These are phyloP conservation scores for Linnaemya vulpina DNA, from an alignment of 2,888 invertebrate genomes.

Conservation along the genomic window DNA sequence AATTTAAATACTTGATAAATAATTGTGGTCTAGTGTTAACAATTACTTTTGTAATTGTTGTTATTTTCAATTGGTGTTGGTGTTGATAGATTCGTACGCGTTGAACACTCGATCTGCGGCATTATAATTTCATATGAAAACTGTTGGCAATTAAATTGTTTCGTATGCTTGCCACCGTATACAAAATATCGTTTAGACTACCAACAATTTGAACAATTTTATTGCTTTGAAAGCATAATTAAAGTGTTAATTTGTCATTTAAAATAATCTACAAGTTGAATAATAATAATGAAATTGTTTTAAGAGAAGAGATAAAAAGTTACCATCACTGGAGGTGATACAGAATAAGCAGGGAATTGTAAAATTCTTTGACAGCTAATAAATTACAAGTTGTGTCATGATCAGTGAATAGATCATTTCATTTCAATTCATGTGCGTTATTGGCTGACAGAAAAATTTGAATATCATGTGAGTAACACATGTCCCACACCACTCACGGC, in stretches of 20 bases:
- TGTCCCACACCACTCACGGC: conserved; percentile 41
- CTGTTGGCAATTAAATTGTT: conserved; percentile 41
- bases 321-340: no score
- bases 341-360: no score
- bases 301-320: background rate
- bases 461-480: conserved; percentile 31
- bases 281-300: background rate
- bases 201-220: conserved; percentile 7
- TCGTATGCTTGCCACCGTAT: conserved; percentile 36
- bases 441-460: conserved; percentile 18
- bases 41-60: conserved; percentile 44
- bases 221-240: conserved; percentile 9
- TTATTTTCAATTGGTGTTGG: conserved; percentile 39
- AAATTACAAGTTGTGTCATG: background rate
- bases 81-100: conserved; percentile 38
- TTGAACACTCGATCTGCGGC: conserved; percentile 5
- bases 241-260: conserved; percentile 45
- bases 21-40: conserved; percentile 44
- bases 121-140: conserved; percentile 30
- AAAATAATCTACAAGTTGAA: conserved; percentile 2
- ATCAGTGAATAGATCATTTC: background rate
- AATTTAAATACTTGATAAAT: conserved; percentile 51
- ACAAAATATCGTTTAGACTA: background rate
- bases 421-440: background rate
- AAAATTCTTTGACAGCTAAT: no score